Evolutionary conservation across 1,140 invertebrate species (phyloP).

Genomic region (Cydia strobilella): DNA sequence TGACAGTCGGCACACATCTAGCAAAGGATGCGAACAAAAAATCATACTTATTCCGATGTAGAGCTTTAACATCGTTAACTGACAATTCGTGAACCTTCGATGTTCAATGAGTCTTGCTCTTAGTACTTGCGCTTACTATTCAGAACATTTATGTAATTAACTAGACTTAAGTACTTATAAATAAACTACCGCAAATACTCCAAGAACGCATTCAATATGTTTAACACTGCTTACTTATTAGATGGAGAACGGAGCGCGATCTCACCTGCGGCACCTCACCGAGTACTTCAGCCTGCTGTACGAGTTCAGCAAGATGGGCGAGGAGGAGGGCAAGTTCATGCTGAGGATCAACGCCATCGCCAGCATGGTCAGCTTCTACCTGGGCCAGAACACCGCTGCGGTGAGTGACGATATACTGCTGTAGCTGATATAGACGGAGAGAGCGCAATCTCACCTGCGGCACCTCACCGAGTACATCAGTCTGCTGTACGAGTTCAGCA

Average conservation of each 20-base stretch:
- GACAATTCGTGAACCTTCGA: no score
- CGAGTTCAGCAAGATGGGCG: conserved; percentile 97
- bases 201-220: conserved; percentile 21
- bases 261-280: conserved; percentile 91
- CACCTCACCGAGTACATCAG: conserved; percentile 96
- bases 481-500: conserved; percentile 95
- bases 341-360: conserved; percentile 92
- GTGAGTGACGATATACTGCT: conserved; percentile 46
- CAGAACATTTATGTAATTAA: not conserved
- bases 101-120: no score
- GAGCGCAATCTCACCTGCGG: conserved; percentile 90
- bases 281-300: conserved; percentile 96
- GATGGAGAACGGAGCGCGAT: conserved; percentile 93
- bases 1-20: no score
- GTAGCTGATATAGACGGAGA: conserved; percentile 88
- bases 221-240: conserved; percentile 54
- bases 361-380: conserved; percentile 94
- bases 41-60: no score
- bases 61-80: no score
- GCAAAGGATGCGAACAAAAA: no score
- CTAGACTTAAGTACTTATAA: not conserved
- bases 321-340: conserved; percentile 94
- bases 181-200: not conserved
- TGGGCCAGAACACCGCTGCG: conserved; percentile 84
- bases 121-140: no score